Evolutionary conservation across 2,113 vertebrate species (phyloP), one percentile per base, ranked within the genome.

Genomic region (Stigmatopora argus): DNA sequence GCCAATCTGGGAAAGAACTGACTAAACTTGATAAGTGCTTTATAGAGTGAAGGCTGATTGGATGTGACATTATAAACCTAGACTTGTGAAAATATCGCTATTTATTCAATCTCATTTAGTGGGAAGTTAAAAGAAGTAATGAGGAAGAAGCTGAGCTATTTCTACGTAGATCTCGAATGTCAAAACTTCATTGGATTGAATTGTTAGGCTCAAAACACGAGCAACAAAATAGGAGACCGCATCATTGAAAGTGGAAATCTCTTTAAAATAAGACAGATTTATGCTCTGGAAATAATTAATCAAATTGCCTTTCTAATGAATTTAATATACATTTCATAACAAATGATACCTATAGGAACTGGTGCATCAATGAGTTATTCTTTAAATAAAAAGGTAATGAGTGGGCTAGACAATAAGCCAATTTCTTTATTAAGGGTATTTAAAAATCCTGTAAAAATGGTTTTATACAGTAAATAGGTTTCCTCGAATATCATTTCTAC

Each of bases 401-500:
- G 21, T 47, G 46, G 45, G 44, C 45, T 26, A 26, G 19, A 57
- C 19, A 26, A 21, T 60, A 34, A 61, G 26, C 56, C 26, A 62
- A 44, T 10, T 26, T 14, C 23, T 26, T 55, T 56, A 3, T 7
- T 1, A 26, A 56, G 13, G 23, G 21, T 4, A 7, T 26, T 55
- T 55, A 21, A 31, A 12, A 55, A 55, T 55, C 23, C 41, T n/a
- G 1, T 12, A 61, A 59, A 44, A 61, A 44, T 9, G 4, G 13
- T 21, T 21, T 60, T 41, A 63, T 63, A 41, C 38, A 41, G 38
- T 10, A n/a, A 41, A 70, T 70, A 73, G 69, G 58, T 9, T 38
- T 47, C 72, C 52, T n/a, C 58, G 55, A 66, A 71, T 72, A 64
- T 64, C 74, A 8, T 75, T 79, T 75, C 74, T 74, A 67, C 70